Evolutionary conservation across 2,113 vertebrate genomes (phyloP), one percentile per base, ranked within the genome.

Genomic region (Lepisosteus osseus): DNA sequence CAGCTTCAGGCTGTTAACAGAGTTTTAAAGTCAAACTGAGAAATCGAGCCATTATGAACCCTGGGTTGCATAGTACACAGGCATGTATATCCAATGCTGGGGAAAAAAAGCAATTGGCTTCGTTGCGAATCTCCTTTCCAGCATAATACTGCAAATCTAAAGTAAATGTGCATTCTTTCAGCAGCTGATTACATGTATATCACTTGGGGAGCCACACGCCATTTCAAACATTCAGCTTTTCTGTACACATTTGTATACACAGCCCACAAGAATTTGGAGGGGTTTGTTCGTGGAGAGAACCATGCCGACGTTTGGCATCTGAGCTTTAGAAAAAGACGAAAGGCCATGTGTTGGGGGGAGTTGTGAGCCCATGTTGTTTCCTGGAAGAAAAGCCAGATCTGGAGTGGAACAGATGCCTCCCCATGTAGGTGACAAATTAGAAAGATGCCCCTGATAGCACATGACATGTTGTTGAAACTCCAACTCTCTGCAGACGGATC

Each of bases 401-500:
- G 17, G 66, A 54, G 17, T 15, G 15, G 66, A 68, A 54, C 42
- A 70, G 57, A 70, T 61, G 55, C 43, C 3, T 17, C 56, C n/a
- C 11, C 5, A 3, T 15, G 41, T 70, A 70, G 68, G 68, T 44
- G 43, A 56, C 8, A 43, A 61, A 47, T 17, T 14, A 59, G 11
- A 54, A 57, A 42, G 55, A 44, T 9, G 12, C 4, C 17, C 14
- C 15, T 8, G 68, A 69, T 41, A 61, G 41, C 29, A 70, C 56
- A 71, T 14, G 12, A 9, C 67, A 70, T 62, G 70, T 74, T 80
- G 74, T 77, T 87, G 80, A 83, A 70, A 71, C 73, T 79, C 72
- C 84, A 88, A 83, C 73, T 77, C 72, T 74, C 67, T 76, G 69
- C 72, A 81, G 80, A 84, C 83, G 73, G 72, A 76, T 7, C 47